phyloP scores from a whole-genome alignment of 2,888 invertebrate species.

The Pinctada fucata region DNA sequence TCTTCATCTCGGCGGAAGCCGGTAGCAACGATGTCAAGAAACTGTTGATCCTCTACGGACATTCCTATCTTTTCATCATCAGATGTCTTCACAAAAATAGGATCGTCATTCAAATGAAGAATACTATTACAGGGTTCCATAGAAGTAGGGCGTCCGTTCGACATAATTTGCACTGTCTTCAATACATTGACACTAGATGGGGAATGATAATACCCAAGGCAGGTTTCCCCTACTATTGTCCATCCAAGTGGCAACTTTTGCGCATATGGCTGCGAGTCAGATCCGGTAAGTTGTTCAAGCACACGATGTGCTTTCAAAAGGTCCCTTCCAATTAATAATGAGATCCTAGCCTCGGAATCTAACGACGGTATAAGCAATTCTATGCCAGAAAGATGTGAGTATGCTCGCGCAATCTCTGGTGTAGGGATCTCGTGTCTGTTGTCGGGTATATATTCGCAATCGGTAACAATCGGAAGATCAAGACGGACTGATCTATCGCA shows the following conservation, averaged over 20 bases:
- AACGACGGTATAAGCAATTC: slow-evolving; percentile 23
- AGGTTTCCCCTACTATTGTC: slow-evolving; percentile 34
- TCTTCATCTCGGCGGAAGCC: too few relatives aligned
- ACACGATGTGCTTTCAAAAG: slow-evolving; percentile 35
- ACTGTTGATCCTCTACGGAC: slow-evolving; percentile 13
- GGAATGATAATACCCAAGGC: slow-evolving; percentile 30
- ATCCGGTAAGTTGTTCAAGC: slow-evolving; percentile 32
- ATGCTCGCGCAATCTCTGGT: slow-evolving; percentile 21
- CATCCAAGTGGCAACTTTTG: slow-evolving; percentile 36
- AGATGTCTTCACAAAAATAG: slow-evolving; percentile 7
- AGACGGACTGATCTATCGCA: not conserved
- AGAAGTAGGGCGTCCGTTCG: slow-evolving; percentile 24
- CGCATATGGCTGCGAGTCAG: slow-evolving; percentile 30
- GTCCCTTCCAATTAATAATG: slow-evolving; percentile 37
- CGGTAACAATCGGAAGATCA: not conserved
- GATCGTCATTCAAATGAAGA: slow-evolving; percentile 16
- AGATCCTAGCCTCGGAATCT: slow-evolving; percentile 24
- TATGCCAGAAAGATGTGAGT: slow-evolving; percentile 25
- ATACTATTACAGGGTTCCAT: slow-evolving; percentile 33
- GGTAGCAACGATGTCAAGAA: not conserved
- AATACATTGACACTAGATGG: slow-evolving; percentile 32
- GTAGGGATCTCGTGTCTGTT: slow-evolving; percentile 29
- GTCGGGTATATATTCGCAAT: not conserved
- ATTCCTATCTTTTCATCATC: slow-evolving; percentile 5
- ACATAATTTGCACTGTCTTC: slow-evolving; percentile 24